A percentile compares a stretch with the other conserved stretches of the same genome.
These are phyloP conservation scores for Temnothorax ravouxi DNA, from an alignment of 2,888 invertebrate species.

Conservation along the genomic window DNA sequence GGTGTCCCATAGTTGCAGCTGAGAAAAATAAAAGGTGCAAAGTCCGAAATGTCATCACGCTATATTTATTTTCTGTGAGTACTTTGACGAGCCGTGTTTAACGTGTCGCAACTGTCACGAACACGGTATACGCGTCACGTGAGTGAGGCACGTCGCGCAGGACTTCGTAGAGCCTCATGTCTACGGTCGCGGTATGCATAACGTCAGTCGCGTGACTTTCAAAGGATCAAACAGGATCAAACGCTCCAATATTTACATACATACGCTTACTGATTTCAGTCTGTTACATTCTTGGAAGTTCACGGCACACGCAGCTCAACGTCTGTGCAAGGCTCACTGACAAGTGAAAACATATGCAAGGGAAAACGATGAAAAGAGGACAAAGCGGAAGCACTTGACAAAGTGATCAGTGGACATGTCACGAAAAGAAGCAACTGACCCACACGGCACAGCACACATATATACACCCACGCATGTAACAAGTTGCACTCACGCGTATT, in stretches of 20 bases:
- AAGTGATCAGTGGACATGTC: background rate
- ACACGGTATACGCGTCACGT: background rate
- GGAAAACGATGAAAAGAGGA: background rate
- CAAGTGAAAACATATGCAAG: background rate
- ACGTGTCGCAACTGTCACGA: too few relatives aligned
- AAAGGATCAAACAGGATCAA: too few relatives aligned
- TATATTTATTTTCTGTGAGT: background rate
- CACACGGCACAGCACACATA: background rate
- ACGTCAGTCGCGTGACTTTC: accelerated
- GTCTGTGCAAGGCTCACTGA: background rate
- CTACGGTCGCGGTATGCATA: background rate
- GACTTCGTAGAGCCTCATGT: too few relatives aligned
- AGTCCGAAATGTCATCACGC: background rate
- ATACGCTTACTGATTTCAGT: background rate
- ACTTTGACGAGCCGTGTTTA: too few relatives aligned
- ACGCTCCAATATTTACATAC: background rate
- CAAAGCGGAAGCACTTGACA: background rate
- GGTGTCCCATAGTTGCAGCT: slow-evolving; percentile 98
- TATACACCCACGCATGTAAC: background rate
- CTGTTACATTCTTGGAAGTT: background rate
- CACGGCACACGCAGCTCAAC: background rate
- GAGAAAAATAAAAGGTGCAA: slow-evolving; percentile 74
- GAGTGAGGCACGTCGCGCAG: background rate
- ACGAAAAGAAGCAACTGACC: background rate
- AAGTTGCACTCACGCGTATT: slow-evolving; percentile 90